Evolutionary conservation across 2,888 invertebrate species (phyloP).

Genomic region (Coecobrya sp.): DNA sequence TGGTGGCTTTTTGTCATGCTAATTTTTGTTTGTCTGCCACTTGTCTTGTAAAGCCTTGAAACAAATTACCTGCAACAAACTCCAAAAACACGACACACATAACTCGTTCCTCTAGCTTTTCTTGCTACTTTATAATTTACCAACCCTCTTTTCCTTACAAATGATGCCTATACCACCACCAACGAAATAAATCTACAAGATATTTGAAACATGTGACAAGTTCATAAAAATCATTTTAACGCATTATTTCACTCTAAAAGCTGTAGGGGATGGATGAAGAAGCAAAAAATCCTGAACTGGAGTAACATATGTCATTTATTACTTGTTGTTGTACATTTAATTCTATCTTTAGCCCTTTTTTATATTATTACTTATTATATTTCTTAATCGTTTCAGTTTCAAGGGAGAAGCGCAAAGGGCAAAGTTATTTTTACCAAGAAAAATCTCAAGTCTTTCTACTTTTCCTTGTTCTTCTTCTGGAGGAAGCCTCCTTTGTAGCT

Average conservation of each 20-base stretch:
- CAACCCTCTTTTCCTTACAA: background rate
- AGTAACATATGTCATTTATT: conserved; percentile 47
- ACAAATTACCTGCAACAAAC: conserved; percentile 58
- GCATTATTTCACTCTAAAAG: conserved; percentile 57
- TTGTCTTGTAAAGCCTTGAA: conserved; percentile 65
- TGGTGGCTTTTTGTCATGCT: conserved; percentile 67
- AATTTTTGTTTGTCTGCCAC: conserved; percentile 61
- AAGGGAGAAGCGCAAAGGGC: background rate
- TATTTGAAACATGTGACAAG: conserved; percentile 71
- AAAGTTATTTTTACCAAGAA: conserved; percentile 2
- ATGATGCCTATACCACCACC: background rate
- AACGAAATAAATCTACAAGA: conserved; percentile 45
- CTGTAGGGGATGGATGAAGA: conserved; percentile 62
- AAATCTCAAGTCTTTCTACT: background rate
- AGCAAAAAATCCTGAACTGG: conserved; percentile 18
- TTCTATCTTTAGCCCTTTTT: background rate
- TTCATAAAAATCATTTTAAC: conserved; percentile 71
- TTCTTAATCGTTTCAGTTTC: background rate
- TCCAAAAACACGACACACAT: conserved; percentile 17
- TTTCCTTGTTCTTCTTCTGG: conserved; percentile 29
- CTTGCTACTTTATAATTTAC: conserved; percentile 1
- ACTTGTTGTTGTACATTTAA: conserved; percentile 28
- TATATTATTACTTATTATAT: background rate
- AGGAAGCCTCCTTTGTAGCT: conserved; percentile 73
- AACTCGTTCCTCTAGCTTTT: conserved; percentile 31